Conservation (phyloP, 2,888 invertebrate species). For the Peribatodes rhomboidaria region DNA sequence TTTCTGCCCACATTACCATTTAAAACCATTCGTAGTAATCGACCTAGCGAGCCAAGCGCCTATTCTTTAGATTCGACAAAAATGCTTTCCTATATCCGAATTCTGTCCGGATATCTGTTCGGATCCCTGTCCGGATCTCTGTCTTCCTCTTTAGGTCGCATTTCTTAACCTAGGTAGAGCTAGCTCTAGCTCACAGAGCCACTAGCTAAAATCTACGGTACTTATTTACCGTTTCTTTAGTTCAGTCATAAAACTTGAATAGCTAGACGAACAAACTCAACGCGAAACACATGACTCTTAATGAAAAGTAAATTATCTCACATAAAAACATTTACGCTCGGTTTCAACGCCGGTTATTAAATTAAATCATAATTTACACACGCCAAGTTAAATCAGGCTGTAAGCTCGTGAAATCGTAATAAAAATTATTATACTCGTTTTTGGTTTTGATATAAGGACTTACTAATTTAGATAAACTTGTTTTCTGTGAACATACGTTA, state of each 20-base stretch:
- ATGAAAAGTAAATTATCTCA: conserved; percentile 83
- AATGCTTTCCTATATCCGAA: too few relatives aligned
- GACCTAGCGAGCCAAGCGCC: too few relatives aligned
- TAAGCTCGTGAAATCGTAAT: conserved; percentile 79
- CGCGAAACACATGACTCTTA: conserved; percentile 76
- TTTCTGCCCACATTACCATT: too few relatives aligned
- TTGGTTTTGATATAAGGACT: conserved; percentile 64
- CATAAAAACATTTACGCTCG: conserved; percentile 82
- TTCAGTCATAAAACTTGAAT: conserved; percentile 67
- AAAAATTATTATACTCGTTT: conserved; percentile 79
- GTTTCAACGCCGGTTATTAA: conserved; percentile 81
- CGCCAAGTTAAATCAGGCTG: conserved; percentile 79
- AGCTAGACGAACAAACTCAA: conserved; percentile 68
- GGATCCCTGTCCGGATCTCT: too few relatives aligned
- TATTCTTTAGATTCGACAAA: too few relatives aligned
- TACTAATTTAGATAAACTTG: conserved; percentile 18
- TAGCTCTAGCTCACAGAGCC: too few relatives aligned
- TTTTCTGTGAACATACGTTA: background rate
- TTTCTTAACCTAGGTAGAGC: too few relatives aligned
- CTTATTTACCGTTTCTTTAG: conserved; percentile 12
- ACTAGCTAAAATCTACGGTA: background rate
- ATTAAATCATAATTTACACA: conserved; percentile 85
- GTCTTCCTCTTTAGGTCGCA: too few relatives aligned
- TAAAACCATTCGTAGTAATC: too few relatives aligned
- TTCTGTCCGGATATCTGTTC: too few relatives aligned